Base-by-base conservation (phyloP, 2,797 vertebrate genomes). In the Brotula barbata region DNA sequence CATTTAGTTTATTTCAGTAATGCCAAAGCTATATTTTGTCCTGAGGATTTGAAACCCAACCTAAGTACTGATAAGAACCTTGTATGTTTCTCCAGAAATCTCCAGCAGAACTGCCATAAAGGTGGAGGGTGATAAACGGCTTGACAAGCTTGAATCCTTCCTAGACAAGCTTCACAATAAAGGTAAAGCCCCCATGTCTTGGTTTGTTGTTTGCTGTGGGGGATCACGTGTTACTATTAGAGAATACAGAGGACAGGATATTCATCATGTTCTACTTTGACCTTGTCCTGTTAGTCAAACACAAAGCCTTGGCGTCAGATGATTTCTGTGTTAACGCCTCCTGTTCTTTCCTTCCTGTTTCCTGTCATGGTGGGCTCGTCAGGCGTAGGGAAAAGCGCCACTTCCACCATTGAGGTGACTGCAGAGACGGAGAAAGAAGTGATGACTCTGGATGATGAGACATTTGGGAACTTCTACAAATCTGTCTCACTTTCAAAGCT, bases 111-210 rank as follows among this genome's bases (percentile, higher is more conserved):
- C 77, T 34, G 88, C 84, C 17, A 76, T 89, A 9, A 88, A 88
- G 55, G 86, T 91, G 48, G 91, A 93, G 59, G 91, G 91, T 42
- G 93, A 94, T 65, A 92, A 92, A 71, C 87, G 90, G 8, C 86
- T 93, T 0, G 93, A 94, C 80, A 94, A 93, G 68, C 86, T 93
- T 0, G 91, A 94, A 71, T 93, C 90, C n/a, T 93, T 93, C 73
- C 84, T 93, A 5, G 91, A 93, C 73, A 91, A 88, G 72, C 89
- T 93, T 34, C 91, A 92, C 59, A 92, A 71, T 74, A 92, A 93
- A 92, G 89, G 92, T 93, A 69, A 50, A 40, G 12, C 9, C 1
- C 17, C 7, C n/a, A 0, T 54, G 15, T 43, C 5, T 41, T 42
- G 1, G 28, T 49, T 7, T 60, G 20, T 17, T 34, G 5, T 22